phyloP scores from a whole-genome alignment of 2,113 vertebrate genomes.

The Dolichallabes microphthalmus region DNA sequence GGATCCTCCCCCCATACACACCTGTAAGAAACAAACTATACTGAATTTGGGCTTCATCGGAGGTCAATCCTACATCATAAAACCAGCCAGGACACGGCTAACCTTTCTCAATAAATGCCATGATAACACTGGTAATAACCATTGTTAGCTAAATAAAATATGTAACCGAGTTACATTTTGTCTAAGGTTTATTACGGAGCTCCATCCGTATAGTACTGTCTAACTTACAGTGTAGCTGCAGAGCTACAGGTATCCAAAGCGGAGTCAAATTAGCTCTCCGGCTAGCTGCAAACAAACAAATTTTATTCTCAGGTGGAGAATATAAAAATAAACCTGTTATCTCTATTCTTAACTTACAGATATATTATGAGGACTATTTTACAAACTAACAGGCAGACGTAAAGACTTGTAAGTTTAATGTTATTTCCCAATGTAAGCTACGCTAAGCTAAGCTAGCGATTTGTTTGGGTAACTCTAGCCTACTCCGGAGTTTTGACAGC shows the following conservation, averaged over 20 bases:
- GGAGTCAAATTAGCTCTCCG: background rate
- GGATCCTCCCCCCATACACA: constrained; percentile 11
- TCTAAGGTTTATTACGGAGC: background rate
- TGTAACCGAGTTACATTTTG: background rate
- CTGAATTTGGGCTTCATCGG: background rate
- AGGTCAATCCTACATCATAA: background rate
- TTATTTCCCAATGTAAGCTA: background rate
- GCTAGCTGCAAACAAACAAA: background rate
- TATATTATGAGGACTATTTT: background rate
- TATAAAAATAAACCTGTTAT: background rate
- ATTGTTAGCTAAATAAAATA: background rate
- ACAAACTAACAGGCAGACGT: background rate
- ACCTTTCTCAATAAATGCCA: background rate
- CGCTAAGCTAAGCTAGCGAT: background rate
- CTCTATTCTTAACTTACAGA: background rate
- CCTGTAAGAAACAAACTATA: constrained; percentile 34
- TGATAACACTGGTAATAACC: background rate
- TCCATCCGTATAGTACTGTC: background rate
- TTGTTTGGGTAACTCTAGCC: constrained; percentile 14
- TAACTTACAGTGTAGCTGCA: background rate
- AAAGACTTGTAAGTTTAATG: background rate
- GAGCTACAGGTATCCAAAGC: constrained; percentile 2
- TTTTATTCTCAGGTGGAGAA: background rate
- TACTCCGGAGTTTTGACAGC: constrained; percentile 28
- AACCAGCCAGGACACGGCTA: background rate